Evolutionary conservation across 2,888 invertebrate genomes (phyloP), one percentile per base, ranked within the genome.

Genomic region (Apeira syringaria): DNA sequence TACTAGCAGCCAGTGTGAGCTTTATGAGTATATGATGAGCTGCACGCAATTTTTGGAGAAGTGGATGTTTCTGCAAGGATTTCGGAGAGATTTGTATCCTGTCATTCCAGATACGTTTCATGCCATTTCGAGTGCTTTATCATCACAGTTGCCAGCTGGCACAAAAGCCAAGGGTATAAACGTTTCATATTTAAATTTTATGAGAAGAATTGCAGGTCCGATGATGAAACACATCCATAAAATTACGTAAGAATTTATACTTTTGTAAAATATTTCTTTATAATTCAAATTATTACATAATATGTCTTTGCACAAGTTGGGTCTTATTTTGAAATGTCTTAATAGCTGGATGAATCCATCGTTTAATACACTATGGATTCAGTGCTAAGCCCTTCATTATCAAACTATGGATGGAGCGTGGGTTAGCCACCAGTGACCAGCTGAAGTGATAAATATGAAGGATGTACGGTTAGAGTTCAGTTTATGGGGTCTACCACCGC

Each of bases 1-100:
- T 10, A 40, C 70, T 22, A 56, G 45, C 9, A 57, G 52, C n/a
- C 76, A 87, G 63, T 47, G 15, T 1, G 55, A 73, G 20, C 59
- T 84, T 9, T 72, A 71, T 51, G 59, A 77, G 9, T 87, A 88
- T 47, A 67, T 86, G 69, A 74, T 76, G 50, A 59, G 28, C 1
- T 76, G 80, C 49, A 61, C 61, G 8, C 47, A 45, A 18, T 89
- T 89, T 64, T 61, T 89, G 27, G 87, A 88, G 53, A 85, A 75
- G 52, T 89, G 89, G 89, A 77, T 89, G 83, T 88, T 79, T 48
- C 77, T 77, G 38, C 88, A 89, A 80, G 89, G 89, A 5, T 89
- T 87, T 60, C 76, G 83, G 33, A 79, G 84, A 62, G 89, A 89
- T 50, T 68, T 89, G 31, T 83, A 69, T 59, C 88, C 89, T 1